A percentile compares a stretch with the other conserved stretches of the same genome.
Evolutionary conservation across 1,140 invertebrate genomes (phyloP).

Genomic region (Drosophila sechellia): DNA sequence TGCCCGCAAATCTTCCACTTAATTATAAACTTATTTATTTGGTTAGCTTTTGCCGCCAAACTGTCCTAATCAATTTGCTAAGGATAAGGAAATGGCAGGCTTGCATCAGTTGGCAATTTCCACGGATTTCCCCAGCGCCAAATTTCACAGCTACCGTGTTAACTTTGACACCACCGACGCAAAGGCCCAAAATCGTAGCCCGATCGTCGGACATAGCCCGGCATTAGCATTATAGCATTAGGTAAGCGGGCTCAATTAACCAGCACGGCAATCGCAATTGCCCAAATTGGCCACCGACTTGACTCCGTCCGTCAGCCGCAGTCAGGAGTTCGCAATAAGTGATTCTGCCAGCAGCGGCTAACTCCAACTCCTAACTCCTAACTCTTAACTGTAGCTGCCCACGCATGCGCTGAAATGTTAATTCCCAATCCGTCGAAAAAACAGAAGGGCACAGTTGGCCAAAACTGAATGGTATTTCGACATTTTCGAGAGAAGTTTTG

Average conservation of each 20-base stretch:
- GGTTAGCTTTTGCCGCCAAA: conserved; percentile 59
- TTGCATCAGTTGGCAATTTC: conserved; percentile 48
- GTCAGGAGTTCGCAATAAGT: conserved; percentile 12
- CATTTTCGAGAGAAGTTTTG: not conserved
- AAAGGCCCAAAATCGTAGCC: conserved; percentile 14
- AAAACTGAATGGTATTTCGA: not conserved
- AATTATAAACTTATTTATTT: conserved; percentile 82
- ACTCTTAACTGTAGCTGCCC: conserved; percentile 52
- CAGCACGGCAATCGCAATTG: conserved; percentile 70
- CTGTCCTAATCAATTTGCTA: conserved; percentile 82
- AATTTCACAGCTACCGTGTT: conserved; percentile 81
- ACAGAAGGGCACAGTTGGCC: conserved; percentile 40
- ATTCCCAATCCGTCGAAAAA: conserved; percentile 10
- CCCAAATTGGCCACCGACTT: conserved; percentile 61
- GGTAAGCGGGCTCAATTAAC: conserved; percentile 76
- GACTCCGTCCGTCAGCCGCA: conserved; percentile 37
- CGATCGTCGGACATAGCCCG: conserved; percentile 38
- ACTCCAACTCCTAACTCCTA: not conserved
- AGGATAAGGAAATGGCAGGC: conserved; percentile 76
- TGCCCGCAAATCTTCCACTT: conserved; percentile 55
- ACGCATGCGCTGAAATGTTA: conserved; percentile 61
- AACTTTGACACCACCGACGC: conserved; percentile 78
- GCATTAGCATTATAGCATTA: conserved; percentile 78
- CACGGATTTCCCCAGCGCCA: conserved; percentile 76
- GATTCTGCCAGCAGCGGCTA: conserved; percentile 46